Evolutionary conservation across 2,888 invertebrate species (phyloP).

Genomic region (Aethes cnicana): DNA sequence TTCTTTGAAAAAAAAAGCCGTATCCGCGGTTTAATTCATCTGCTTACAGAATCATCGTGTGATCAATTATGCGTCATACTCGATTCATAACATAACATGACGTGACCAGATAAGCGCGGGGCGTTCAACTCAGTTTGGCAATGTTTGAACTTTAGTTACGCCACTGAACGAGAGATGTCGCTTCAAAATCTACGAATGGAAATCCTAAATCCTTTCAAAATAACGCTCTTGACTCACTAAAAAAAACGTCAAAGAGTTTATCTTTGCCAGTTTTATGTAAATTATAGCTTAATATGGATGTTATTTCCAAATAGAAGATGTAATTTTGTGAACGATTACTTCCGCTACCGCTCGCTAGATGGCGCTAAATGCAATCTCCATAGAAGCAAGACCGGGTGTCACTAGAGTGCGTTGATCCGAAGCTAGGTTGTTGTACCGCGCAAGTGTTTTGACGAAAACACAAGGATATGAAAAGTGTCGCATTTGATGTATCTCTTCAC

Average conservation of each 20-base stretch:
- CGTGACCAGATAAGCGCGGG: conserved; percentile 50
- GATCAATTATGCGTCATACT: conserved; percentile 45
- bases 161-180: conserved; percentile 55
- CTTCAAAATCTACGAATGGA: neutral
- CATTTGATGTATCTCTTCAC: conserved; percentile 12
- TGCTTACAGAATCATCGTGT: conserved; percentile 19
- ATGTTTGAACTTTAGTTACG: conserved; percentile 68
- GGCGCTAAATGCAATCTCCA: conserved; percentile 41
- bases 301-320: neutral
- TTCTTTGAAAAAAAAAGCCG: too few species aligned
- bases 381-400: conserved; percentile 36
- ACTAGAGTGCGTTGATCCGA: conserved; percentile 61
- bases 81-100: conserved; percentile 35
- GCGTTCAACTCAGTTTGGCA: conserved; percentile 70
- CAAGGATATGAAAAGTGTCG: conserved; percentile 48
- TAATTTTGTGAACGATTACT: conserved; percentile 37
- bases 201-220: neutral
- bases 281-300: neutral
- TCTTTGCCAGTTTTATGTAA: too few species aligned
- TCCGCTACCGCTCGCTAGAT: conserved; percentile 42
- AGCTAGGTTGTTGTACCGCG: conserved; percentile 46
- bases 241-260: too few species aligned
- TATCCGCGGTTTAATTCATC: conserved; percentile 4
- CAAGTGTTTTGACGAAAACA: conserved; percentile 43
- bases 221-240: too few species aligned